phyloP scores from a whole-genome alignment of 2,113 vertebrate species.

The Eubucco bourcierii region DNA sequence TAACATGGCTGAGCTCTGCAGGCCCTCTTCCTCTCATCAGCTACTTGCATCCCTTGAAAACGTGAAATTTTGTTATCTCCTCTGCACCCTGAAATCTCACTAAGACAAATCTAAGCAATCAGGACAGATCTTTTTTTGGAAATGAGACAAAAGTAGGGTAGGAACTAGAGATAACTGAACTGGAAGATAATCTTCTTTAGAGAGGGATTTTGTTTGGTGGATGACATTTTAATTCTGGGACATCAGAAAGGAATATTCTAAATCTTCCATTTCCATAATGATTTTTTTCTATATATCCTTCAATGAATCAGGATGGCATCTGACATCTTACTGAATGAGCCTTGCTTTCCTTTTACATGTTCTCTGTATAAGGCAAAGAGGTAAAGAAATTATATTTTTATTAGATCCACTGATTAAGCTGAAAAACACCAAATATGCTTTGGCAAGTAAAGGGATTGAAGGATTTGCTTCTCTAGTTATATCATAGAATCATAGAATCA shows the following conservation, averaged over 20 bases:
- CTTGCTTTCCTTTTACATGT: background rate
- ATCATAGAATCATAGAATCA: no score
- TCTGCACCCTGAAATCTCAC: background rate
- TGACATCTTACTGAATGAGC: background rate
- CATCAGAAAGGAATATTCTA: background rate
- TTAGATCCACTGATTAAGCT: background rate
- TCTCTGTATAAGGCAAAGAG: background rate
- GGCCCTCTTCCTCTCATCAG: background rate
- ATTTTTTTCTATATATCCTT: background rate
- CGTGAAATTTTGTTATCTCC: accelerated
- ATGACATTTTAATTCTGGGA: background rate
- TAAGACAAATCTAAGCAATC: background rate
- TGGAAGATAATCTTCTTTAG: background rate
- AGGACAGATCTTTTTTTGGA: background rate
- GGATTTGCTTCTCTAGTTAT: background rate
- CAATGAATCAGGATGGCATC: background rate
- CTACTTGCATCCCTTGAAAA: background rate
- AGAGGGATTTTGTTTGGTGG: background rate
- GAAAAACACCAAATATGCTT: background rate
- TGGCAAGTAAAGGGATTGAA: background rate
- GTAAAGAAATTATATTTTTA: background rate
- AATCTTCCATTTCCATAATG: background rate
- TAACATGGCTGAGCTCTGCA: background rate
- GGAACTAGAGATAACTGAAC: background rate
- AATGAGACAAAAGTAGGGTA: background rate